Percentiles rank a stretch among this genome's conserved stretches.
Evolutionary conservation across 2,888 invertebrate genomes (phyloP).

Genomic region (Allophyes oxyacanthae): DNA sequence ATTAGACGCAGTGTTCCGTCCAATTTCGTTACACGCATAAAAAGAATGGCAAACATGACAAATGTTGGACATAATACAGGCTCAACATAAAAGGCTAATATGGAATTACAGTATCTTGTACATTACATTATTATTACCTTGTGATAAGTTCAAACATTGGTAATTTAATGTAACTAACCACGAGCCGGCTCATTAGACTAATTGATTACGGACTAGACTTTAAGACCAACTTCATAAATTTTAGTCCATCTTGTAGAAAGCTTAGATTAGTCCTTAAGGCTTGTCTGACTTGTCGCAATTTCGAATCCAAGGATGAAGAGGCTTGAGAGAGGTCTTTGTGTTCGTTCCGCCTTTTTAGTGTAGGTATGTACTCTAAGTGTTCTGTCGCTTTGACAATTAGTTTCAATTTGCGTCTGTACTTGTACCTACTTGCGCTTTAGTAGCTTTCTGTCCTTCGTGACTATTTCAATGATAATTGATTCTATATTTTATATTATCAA

Average conservation of each 20-base stretch:
- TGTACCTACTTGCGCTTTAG: no score
- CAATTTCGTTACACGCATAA: conserved; percentile 25
- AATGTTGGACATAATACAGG: background rate
- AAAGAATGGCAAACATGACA: conserved; percentile 9
- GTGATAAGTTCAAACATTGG: conserved; percentile 4
- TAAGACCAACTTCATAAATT: conserved; percentile 19
- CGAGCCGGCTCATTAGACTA: background rate
- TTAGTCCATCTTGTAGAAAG: conserved; percentile 14
- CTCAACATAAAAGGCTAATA: conserved; percentile 1
- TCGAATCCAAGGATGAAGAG: background rate
- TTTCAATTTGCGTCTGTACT: conserved; percentile 12
- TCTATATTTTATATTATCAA: no score
- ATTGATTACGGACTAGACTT: background rate
- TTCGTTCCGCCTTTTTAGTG: conserved; percentile 38
- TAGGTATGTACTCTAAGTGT: conserved; percentile 29
- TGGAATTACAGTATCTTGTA: background rate
- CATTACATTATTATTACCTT: no score
- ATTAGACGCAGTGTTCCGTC: conserved; percentile 17
- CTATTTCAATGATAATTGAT: no score
- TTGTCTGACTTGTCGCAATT: conserved; percentile 15
- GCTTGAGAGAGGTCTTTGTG: conserved; percentile 10
- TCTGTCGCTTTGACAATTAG: conserved; percentile 23
- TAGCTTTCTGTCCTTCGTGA: no score
- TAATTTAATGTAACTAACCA: background rate
- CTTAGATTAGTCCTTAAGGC: conserved; percentile 1